Evolutionary conservation across 2,888 invertebrate species (phyloP).

Genomic region (Tetragonisca angustula): DNA sequence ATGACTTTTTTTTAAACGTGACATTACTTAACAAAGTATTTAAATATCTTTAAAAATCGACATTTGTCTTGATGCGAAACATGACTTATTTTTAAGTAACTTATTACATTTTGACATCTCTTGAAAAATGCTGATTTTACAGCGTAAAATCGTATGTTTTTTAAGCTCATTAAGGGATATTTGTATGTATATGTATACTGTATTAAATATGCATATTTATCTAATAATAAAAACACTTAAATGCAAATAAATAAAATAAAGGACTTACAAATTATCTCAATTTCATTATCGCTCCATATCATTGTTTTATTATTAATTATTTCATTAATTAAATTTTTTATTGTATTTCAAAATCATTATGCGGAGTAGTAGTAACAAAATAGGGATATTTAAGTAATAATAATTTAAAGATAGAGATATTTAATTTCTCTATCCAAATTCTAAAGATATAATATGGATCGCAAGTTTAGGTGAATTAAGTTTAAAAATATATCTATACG

Average conservation of each 20-base stretch:
- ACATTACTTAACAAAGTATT: constrained; percentile 26
- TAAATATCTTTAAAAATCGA: background rate
- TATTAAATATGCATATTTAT: background rate
- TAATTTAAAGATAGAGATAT: background rate
- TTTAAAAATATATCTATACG: too few relatives aligned
- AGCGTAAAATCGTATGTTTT: background rate
- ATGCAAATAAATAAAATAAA: background rate
- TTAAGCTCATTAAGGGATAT: background rate
- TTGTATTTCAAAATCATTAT: background rate
- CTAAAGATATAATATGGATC: background rate
- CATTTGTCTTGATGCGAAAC: background rate
- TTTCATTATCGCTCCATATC: background rate
- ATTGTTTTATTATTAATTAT: too few relatives aligned
- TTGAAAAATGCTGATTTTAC: background rate
- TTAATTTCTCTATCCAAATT: background rate
- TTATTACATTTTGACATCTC: background rate
- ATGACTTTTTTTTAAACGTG: constrained; percentile 21
- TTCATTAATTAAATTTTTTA: background rate
- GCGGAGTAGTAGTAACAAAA: background rate
- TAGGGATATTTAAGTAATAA: background rate
- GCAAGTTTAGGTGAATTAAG: background rate
- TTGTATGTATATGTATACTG: background rate
- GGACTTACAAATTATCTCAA: background rate
- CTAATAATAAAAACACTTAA: background rate
- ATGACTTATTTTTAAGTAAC: constrained; percentile 13